A percentile compares a stretch with the other conserved stretches of the same genome.
Evolutionary conservation across 2,113 vertebrate species (phyloP).

Genomic region (Pseudolaguvia tuberculata): DNA sequence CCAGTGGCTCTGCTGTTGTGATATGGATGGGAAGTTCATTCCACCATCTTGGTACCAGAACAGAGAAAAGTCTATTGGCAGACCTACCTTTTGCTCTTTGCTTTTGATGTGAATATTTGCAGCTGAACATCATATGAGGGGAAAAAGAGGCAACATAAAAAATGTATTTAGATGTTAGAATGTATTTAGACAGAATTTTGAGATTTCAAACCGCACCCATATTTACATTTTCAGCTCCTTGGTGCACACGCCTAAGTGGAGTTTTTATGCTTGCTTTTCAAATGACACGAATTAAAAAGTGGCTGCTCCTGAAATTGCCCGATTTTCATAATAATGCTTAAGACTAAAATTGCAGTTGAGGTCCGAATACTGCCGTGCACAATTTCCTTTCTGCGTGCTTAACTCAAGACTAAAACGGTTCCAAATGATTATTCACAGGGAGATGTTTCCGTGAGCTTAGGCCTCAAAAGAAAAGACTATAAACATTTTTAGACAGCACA

Average conservation of each 20-base stretch:
- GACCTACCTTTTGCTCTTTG: too few relatives aligned
- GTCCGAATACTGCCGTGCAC: not conserved
- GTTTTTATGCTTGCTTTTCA: not conserved
- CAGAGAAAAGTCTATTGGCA: too few relatives aligned
- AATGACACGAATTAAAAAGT: not conserved
- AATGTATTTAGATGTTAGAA: not conserved
- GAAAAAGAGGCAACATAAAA: not conserved
- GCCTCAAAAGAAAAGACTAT: not conserved
- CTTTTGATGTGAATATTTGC: too few relatives aligned
- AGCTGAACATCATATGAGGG: not conserved
- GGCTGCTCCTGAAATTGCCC: not conserved
- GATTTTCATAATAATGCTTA: conserved; percentile 6
- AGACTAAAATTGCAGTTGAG: not conserved
- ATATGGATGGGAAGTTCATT: too few relatives aligned
- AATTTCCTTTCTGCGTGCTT: not conserved
- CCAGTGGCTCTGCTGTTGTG: too few relatives aligned
- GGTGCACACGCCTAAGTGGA: not conserved
- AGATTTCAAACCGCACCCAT: not conserved
- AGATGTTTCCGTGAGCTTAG: not conserved
- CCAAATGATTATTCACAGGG: not conserved
- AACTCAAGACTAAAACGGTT: not conserved
- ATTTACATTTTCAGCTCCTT: not conserved
- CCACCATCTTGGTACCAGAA: too few relatives aligned
- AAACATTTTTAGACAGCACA: not conserved
- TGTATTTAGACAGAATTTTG: not conserved